A percentile compares a stretch with the other conserved stretches of the same genome.
phyloP scores from a whole-genome alignment of 2,888 invertebrate genomes.

The Acleris cristana region DNA sequence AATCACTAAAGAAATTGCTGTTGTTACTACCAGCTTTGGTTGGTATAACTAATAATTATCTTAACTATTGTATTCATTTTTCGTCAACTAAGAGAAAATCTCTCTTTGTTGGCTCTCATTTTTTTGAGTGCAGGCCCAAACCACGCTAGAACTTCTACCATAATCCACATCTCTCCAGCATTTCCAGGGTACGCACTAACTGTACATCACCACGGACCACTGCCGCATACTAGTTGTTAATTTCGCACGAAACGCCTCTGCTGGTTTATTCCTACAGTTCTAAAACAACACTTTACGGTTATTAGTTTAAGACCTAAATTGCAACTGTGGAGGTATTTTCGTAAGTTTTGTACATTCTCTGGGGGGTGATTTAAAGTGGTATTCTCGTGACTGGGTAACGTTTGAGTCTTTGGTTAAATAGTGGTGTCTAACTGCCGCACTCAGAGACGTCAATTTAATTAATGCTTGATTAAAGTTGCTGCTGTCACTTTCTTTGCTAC shows the following conservation, averaged over 20 bases:
- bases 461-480: no score
- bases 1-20: no score
- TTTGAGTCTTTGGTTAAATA: slow-evolving; percentile 41
- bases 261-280: slow-evolving; percentile 62
- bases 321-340: slow-evolving; percentile 4
- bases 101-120: no score
- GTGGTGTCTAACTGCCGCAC: slow-evolving; percentile 13
- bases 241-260: slow-evolving; percentile 63
- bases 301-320: slow-evolving; percentile 22
- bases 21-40: no score
- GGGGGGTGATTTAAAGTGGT: slow-evolving; percentile 58
- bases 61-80: no score
- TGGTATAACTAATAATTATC: no score
- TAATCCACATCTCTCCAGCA: slow-evolving; percentile 41
- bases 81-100: no score
- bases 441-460: no score
- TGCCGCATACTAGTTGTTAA: slow-evolving; percentile 60
- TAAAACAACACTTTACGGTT: slow-evolving; percentile 13
- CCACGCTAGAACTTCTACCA: slow-evolving; percentile 31
- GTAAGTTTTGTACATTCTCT: slow-evolving; percentile 25
- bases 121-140: no score
- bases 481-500: no score
- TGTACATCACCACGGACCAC: slow-evolving; percentile 54
- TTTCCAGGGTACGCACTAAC: slow-evolving; percentile 57
- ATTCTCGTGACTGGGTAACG: slow-evolving; percentile 51